A percentile compares a stretch with the other conserved stretches of the same genome.
These are phyloP conservation scores for Bradynema listronoti DNA, from an alignment of 1,140 invertebrate species.

Conservation along the genomic window DNA sequence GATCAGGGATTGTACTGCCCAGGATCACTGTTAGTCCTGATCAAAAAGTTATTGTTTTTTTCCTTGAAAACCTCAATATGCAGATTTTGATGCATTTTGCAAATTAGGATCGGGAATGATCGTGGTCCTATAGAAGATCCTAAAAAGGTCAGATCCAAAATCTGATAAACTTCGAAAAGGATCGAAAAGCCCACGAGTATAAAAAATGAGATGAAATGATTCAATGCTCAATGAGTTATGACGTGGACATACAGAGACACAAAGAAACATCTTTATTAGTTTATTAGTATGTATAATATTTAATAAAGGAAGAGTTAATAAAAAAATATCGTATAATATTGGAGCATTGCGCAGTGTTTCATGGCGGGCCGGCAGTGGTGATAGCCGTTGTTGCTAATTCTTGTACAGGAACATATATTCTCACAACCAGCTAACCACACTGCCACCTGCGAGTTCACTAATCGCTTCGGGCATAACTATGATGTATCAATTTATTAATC, in stretches of 20 bases:
- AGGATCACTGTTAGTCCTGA: too few species aligned
- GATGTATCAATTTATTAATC: too few species aligned
- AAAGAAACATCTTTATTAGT: neutral
- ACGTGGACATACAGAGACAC: neutral
- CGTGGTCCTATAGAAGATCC: too few species aligned
- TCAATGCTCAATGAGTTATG: neutral
- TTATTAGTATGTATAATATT: neutral
- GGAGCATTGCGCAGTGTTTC: neutral
- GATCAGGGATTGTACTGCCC: too few species aligned
- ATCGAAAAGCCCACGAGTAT: neutral
- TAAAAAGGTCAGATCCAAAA: too few species aligned
- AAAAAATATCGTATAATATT: neutral
- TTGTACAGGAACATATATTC: too few species aligned
- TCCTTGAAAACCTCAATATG: too few species aligned
- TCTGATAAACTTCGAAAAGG: too few species aligned
- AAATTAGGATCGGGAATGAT: too few species aligned
- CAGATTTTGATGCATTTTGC: too few species aligned
- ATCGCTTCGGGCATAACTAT: too few species aligned
- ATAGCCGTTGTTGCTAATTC: constrained; percentile 21
- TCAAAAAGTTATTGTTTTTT: too few species aligned
- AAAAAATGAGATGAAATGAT: neutral
- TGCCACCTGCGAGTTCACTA: constrained; percentile 15
- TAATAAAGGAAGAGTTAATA: neutral
- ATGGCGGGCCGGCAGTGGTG: constrained; percentile 16
- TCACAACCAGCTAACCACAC: constrained; percentile 23